Percentiles rank a stretch among this genome's conserved stretches.
These are phyloP conservation scores for Drosophila imparisetae DNA, from an alignment of 2,888 invertebrate genomes.

Conservation along the genomic window DNA sequence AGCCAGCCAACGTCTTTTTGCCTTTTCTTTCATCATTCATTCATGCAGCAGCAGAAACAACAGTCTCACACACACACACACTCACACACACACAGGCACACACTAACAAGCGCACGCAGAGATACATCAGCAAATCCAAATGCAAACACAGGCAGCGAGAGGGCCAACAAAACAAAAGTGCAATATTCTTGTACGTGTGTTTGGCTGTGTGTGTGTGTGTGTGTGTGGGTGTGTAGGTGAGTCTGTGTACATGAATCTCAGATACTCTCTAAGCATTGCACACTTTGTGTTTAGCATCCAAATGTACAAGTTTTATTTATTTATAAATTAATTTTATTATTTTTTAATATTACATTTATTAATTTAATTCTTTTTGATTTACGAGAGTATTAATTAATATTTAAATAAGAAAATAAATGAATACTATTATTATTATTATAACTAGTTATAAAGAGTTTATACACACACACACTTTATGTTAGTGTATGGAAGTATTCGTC, in stretches of 20 bases:
- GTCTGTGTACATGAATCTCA: conserved; percentile 1
- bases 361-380: not conserved
- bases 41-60: conserved; percentile 48
- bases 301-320: not conserved
- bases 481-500: conserved; percentile 30
- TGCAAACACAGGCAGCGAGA: conserved; percentile 61
- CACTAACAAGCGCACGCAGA: conserved; percentile 4
- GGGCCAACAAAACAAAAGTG: conserved; percentile 60
- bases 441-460: too few species aligned
- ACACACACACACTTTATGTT: too few species aligned
- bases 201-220: not conserved
- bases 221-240: not conserved
- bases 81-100: conserved; percentile 2
- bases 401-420: too few species aligned
- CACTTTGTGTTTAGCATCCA: not conserved
- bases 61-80: conserved; percentile 6
- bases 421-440: not conserved
- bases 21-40: conserved; percentile 77
- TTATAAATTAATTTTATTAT: not conserved
- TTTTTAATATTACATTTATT: not conserved
- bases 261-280: conserved; percentile 25
- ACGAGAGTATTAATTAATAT: not conserved
- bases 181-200: conserved; percentile 38
- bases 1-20: conserved; percentile 58
- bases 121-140: conserved; percentile 68